These are phyloP conservation scores for Tetramorium parvispinum DNA, from an alignment of 1,140 invertebrate genomes.

Conservation along the genomic window DNA sequence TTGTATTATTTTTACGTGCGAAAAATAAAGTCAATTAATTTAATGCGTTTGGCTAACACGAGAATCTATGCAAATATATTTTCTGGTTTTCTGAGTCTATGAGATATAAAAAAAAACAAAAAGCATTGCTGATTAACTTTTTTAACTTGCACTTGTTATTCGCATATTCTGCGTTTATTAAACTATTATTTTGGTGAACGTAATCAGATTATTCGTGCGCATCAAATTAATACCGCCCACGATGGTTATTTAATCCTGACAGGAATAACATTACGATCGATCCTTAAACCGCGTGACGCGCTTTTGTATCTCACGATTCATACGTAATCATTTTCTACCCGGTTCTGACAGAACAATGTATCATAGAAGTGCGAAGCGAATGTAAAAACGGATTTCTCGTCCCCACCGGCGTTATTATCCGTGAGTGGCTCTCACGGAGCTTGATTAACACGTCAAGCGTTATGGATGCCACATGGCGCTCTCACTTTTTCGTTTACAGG, in stretches of 20 bases:
- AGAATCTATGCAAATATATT: background rate
- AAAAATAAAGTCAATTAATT: too few species aligned
- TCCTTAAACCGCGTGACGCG: background rate
- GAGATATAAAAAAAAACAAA: background rate
- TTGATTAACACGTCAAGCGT: constrained; percentile 56
- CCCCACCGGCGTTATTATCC: constrained; percentile 19
- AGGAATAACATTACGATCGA: constrained; percentile 11
- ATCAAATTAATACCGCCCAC: constrained; percentile 3
- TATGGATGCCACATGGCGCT: constrained; percentile 34
- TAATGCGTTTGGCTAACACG: background rate
- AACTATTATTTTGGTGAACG: background rate
- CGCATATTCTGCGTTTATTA: background rate
- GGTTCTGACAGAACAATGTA: constrained; percentile 31
- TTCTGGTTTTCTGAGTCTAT: background rate
- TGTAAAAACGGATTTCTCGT: constrained; percentile 41
- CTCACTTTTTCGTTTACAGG: constrained; percentile 51
- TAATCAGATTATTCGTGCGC: background rate
- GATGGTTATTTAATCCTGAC: constrained; percentile 9
- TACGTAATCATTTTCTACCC: constrained; percentile 12
- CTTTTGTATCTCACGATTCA: constrained; percentile 25
- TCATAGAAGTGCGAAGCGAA: constrained; percentile 22
- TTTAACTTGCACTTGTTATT: background rate
- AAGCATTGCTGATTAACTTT: background rate
- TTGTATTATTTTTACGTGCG: too few species aligned
- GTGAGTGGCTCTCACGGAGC: constrained; percentile 31